Percentiles rank a stretch among this genome's conserved stretches.
Conservation (phyloP, 2,888 invertebrate genomes). For the Rhagonycha lutea region DNA sequence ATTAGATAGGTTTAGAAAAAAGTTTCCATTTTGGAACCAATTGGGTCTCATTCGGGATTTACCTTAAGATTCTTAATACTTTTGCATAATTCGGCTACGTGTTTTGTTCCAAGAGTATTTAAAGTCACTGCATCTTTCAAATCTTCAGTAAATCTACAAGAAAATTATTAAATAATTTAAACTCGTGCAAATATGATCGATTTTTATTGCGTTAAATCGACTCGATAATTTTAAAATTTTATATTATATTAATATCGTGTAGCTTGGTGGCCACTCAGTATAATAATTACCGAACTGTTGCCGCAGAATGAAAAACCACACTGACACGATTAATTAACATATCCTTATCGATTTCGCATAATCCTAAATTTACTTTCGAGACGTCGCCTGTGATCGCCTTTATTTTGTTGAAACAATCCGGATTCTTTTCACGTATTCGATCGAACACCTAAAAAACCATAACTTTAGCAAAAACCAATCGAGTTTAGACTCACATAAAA, state of each 20-base stretch:
- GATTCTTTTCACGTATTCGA: slow-evolving; percentile 65
- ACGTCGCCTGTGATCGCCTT: slow-evolving; percentile 78
- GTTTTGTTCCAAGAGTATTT: slow-evolving; percentile 88
- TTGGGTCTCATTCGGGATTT: slow-evolving; percentile 21
- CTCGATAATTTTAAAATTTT: too few relatives aligned
- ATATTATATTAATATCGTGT: neutral
- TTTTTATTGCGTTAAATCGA: too few relatives aligned
- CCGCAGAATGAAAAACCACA: slow-evolving; percentile 93
- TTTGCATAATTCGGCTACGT: slow-evolving; percentile 80
- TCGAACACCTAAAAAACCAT: slow-evolving; percentile 66
- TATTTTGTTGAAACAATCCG: slow-evolving; percentile 69
- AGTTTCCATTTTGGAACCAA: neutral
- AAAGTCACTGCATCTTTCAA: slow-evolving; percentile 84
- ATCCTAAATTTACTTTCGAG: slow-evolving; percentile 69
- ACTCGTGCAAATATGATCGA: too few relatives aligned
- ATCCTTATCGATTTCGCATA: slow-evolving; percentile 66
- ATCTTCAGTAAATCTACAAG: slow-evolving; percentile 79
- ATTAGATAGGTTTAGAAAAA: neutral
- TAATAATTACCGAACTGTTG: slow-evolving; percentile 73
- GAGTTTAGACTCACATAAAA: neutral
- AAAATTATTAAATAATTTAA: neutral
- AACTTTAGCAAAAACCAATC: neutral
- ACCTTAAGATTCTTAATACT: slow-evolving; percentile 78
- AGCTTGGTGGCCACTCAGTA: neutral
- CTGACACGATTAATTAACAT: slow-evolving; percentile 71